Evolutionary conservation across 2,113 vertebrate species (phyloP), one percentile per base, ranked within the genome.

Genomic region (Grammomys surdaster): DNA sequence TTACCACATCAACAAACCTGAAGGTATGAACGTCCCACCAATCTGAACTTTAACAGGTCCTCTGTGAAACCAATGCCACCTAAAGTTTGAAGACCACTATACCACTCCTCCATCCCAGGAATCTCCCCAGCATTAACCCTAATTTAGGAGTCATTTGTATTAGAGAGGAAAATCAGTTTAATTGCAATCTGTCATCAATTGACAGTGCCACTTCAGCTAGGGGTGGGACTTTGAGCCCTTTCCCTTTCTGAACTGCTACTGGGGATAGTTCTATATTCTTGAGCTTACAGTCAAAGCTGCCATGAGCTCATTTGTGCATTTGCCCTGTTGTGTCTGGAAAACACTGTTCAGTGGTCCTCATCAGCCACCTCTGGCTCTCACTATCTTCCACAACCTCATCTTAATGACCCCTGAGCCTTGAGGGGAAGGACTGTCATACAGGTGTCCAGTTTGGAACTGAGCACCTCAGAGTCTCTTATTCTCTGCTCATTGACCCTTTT

Each of bases 1-100:
- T n/a, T 70, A 17, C 33, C 63, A 8, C 56, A 54, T 72, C 60
- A n/a, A 78, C 13, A 95, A 78, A 17, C 24, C 81, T 88, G 51
- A 95, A 43, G 16, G 26, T 16, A 2, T 8, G 1, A 67, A 19
- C 43, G 24, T 26, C 24, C 19, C 46, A n/a, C 20, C 17, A 16
- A 48, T 90, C 54, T 69, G 40, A 76, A 65, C 87, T 94, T 93
- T 51, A 92, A 60, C 24, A 91, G 87, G 60, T 0, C 63, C 75
- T 78, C 63, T n/a, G 65, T 28, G 40, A 51, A 69, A 90, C 73
- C n/a, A 48, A 76, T 65, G 43, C 9, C 31, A 46, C 43, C 70
- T 36, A 0, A 72, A 54, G 51, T 76, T 80, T 69, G 86, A 90
- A 22, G 89, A 76, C 33, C 13, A 76, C 14, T 43, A 4, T n/a